Percentiles rank a stretch among this genome's conserved stretches.
Evolutionary conservation across 2,113 vertebrate species (phyloP).

Genomic region (Lucifuga dentata): DNA sequence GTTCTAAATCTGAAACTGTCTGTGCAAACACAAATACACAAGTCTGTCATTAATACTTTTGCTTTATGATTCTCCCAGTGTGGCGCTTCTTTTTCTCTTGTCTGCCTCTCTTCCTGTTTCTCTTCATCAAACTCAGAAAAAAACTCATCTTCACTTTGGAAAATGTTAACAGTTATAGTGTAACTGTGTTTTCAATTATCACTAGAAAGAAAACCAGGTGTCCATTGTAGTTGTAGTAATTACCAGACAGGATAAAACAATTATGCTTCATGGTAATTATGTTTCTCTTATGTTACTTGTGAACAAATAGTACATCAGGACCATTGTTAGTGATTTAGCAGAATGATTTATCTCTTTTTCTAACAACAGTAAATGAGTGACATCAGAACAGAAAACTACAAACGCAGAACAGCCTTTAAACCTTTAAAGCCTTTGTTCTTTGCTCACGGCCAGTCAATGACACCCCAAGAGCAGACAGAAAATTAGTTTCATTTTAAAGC

Average conservation of each 20-base stretch:
- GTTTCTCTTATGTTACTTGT: slow-evolving; percentile 20
- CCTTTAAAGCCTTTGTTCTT: slow-evolving; percentile 23
- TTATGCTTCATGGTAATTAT: slow-evolving; percentile 14
- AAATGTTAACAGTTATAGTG: not conserved
- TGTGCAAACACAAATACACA: too few species aligned
- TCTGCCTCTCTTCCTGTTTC: not conserved
- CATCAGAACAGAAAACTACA: slow-evolving; percentile 20
- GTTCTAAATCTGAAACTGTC: too few species aligned
- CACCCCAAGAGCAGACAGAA: slow-evolving; percentile 47
- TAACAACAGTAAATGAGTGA: slow-evolving; percentile 24
- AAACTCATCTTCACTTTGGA: not conserved
- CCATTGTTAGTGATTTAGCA: slow-evolving; percentile 6
- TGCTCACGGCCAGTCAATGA: slow-evolving; percentile 45
- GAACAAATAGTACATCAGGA: not conserved
- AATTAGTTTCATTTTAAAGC: slow-evolving; percentile 42
- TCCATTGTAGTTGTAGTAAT: slow-evolving; percentile 14
- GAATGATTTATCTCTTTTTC: slow-evolving; percentile 1
- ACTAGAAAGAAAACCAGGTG: not conserved
- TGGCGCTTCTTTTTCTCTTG: not conserved
- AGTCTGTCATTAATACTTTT: too few species aligned
- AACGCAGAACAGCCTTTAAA: slow-evolving; percentile 19
- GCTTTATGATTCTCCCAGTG: slow-evolving; percentile 13
- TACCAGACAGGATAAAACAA: slow-evolving; percentile 12
- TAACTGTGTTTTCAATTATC: slow-evolving; percentile 18
- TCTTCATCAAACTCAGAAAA: not conserved